phyloP scores from a whole-genome alignment of 2,113 vertebrate species.

The Canis aureus region DNA sequence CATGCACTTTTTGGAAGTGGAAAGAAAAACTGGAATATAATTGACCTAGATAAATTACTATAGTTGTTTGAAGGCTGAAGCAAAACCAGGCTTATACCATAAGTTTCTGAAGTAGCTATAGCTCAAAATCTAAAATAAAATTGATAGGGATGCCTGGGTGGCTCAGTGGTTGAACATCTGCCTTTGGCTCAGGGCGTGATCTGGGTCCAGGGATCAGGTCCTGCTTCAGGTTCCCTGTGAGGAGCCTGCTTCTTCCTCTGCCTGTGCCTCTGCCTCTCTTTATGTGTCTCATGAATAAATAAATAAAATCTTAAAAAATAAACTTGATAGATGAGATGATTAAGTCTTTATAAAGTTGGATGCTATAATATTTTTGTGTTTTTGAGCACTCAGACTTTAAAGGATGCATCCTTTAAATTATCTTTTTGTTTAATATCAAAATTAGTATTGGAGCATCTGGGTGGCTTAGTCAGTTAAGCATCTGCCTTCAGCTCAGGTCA shows the following conservation, averaged over 20 bases:
- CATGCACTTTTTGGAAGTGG: neutral
- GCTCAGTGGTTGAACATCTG: too few relatives aligned
- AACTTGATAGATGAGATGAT: neutral
- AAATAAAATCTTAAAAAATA: neutral
- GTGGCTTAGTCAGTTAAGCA: too few relatives aligned
- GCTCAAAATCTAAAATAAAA: slow-evolving; percentile 42
- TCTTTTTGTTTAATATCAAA: neutral
- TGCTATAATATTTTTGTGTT: neutral
- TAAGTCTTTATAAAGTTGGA: slow-evolving; percentile 32
- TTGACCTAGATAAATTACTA: neutral
- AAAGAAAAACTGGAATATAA: neutral
- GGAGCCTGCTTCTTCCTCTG: too few relatives aligned
- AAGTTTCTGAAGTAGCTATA: slow-evolving; percentile 42
- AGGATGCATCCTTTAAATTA: neutral
- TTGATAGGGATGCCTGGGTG: too few relatives aligned
- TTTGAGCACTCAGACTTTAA: slow-evolving; percentile 31
- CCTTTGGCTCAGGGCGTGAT: too few relatives aligned
- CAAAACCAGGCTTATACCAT: slow-evolving; percentile 20
- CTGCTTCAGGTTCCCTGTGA: too few relatives aligned
- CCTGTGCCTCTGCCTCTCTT: too few relatives aligned
- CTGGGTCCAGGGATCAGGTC: too few relatives aligned
- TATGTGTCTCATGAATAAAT: too few relatives aligned
- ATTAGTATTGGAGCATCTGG: too few relatives aligned
- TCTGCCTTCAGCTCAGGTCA: too few relatives aligned
- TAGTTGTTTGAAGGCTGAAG: slow-evolving; percentile 12